Base-by-base conservation (phyloP, 2,113 vertebrate species). In the Callorhinus ursinus region DNA sequence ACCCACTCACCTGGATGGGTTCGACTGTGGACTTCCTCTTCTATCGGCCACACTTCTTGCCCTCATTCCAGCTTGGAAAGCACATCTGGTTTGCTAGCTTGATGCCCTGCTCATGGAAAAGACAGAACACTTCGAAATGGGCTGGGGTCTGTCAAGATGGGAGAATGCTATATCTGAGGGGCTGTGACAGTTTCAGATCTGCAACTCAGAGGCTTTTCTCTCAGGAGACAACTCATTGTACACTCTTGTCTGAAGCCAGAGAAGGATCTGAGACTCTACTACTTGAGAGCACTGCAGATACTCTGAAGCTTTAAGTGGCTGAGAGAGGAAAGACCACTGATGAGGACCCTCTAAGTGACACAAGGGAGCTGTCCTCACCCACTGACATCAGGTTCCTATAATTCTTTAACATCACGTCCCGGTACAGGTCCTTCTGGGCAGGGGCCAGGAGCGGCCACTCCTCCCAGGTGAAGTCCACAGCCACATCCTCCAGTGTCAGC, bases 401-500 rank as follows among this genome's bases (percentile, higher is more conserved):
- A 24, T 86, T 93, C 51, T 95, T 84, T n/a, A 79, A 31, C 51
- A 88, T 93, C 65, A 96, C 19, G 1, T 93, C 97, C 74, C 4
- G 4, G 31, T 94, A 88, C 22, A 92, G 65, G 28, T 86, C 33
- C 67, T 79, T 81, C 63, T 95, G 86, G 18, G 16, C 1, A 0
- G 79, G 61, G 63, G 11, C 83, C 51, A 96, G 88, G 33, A 91
- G 61, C 57, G 80, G 67, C 95, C 77, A 92, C 36, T 92, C 92
- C 36, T 80, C 77, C 53, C 55, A 88, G 36, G 71, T 80, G 80
- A 97, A 92, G 46, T 77, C 49, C 55, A 89, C 22, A 1, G 88
- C 39, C 22, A 94, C 72, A 24, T 89, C 96, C 26, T 86, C 59
- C 28, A 88, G 59, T 1, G 42, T 88, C 82, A 91, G 49, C 0